These are phyloP conservation scores for Cloeon dipterum DNA, from an alignment of 2,888 invertebrate species.

Conservation along the genomic window DNA sequence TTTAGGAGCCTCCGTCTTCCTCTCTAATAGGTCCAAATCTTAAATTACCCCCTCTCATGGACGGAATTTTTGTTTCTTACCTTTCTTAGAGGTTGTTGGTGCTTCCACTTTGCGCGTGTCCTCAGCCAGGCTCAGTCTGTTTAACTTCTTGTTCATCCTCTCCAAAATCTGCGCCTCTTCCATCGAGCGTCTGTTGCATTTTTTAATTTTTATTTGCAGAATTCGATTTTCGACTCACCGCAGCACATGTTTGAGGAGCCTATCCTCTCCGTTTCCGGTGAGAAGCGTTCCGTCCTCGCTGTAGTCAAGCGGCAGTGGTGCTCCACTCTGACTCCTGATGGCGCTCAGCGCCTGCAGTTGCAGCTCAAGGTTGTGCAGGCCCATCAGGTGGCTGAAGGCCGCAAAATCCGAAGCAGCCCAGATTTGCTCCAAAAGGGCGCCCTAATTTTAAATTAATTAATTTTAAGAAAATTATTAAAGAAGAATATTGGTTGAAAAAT, in stretches of 20 bases:
- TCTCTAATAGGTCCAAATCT: no score
- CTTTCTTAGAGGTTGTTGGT: no score
- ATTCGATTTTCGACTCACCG: neutral
- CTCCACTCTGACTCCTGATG: neutral
- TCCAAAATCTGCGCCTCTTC: neutral
- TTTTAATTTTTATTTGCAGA: neutral
- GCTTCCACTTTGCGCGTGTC: no score
- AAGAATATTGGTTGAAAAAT: no score
- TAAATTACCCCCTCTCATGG: no score
- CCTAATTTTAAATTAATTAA: neutral
- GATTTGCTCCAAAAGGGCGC: neutral
- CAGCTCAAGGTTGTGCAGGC: neutral
- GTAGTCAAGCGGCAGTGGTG: neutral
- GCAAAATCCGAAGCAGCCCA: conserved; percentile 1
- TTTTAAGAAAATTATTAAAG: no score
- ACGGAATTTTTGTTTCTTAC: no score
- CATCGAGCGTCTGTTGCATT: neutral
- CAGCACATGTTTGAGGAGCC: neutral
- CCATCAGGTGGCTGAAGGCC: neutral
- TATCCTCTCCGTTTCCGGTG: neutral
- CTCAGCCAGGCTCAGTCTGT: neutral
- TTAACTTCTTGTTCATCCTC: neutral
- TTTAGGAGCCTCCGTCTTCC: no score
- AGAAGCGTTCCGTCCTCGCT: neutral
- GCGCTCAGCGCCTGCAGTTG: neutral